A percentile compares a stretch with the other conserved stretches of the same genome.
Evolutionary conservation across 2,797 vertebrate species (phyloP).

Genomic region (Enteromius afrohamiltoni): DNA sequence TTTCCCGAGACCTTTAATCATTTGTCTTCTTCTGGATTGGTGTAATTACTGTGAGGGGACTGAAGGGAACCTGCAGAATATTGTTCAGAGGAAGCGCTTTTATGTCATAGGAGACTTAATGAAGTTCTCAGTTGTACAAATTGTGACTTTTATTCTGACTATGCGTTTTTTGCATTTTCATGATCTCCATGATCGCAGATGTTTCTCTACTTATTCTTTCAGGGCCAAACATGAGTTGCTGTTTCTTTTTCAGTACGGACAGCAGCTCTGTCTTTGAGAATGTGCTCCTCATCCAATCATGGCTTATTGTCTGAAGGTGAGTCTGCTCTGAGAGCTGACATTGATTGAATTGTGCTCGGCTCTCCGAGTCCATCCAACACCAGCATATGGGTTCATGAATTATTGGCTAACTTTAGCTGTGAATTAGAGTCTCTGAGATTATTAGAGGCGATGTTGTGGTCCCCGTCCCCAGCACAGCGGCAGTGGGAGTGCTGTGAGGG

Average conservation of each 20-base stretch:
- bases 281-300: slow-evolving; percentile 57
- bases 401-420: slow-evolving; percentile 59
- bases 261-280: slow-evolving; percentile 37
- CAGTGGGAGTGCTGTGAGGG: slow-evolving; percentile 53
- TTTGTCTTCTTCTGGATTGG: slow-evolving; percentile 14
- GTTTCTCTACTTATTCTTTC: neutral
- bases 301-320: slow-evolving; percentile 50
- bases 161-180: no score
- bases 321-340: slow-evolving; percentile 55
- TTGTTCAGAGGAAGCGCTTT: neutral
- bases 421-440: slow-evolving; percentile 60
- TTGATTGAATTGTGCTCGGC: slow-evolving; percentile 60
- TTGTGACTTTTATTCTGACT: neutral
- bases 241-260: neutral
- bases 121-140: neutral
- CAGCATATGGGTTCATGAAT: slow-evolving; percentile 59
- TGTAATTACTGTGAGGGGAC: slow-evolving; percentile 9
- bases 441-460: slow-evolving; percentile 55
- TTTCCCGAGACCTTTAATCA: neutral
- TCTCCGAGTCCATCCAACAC: slow-evolving; percentile 46
- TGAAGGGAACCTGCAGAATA: neutral
- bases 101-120: neutral
- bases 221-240: slow-evolving; percentile 37
- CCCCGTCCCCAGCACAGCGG: slow-evolving; percentile 57
- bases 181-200: neutral